These are phyloP conservation scores for Hippocampus comes DNA, from an alignment of 2,113 vertebrate genomes.

Conservation along the genomic window DNA sequence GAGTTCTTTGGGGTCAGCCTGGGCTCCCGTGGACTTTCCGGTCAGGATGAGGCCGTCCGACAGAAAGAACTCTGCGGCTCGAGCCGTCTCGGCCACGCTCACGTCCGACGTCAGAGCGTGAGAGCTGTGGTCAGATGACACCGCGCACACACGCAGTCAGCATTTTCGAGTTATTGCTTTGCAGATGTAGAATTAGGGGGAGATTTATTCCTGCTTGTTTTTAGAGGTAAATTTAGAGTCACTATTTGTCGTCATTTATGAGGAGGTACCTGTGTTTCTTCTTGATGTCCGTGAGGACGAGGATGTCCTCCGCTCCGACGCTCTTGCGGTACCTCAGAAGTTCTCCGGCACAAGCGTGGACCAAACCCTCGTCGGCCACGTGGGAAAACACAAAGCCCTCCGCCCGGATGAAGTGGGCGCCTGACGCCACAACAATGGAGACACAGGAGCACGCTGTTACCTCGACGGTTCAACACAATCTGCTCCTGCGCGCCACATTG, in stretches of 20 bases:
- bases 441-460: background rate
- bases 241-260: no score
- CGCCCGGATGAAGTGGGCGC: slow-evolving; percentile 77
- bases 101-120: slow-evolving; percentile 81
- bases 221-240: no score
- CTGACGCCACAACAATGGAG: slow-evolving; percentile 42
- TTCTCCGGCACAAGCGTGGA: slow-evolving; percentile 78
- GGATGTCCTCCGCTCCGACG: slow-evolving; percentile 78
- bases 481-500: no score
- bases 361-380: slow-evolving; percentile 79
- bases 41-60: slow-evolving; percentile 82
- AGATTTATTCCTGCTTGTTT: background rate
- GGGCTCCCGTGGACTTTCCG: slow-evolving; percentile 74
- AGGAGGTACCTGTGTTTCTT: slow-evolving; percentile 84
- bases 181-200: background rate
- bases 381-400: slow-evolving; percentile 81
- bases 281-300: slow-evolving; percentile 87
- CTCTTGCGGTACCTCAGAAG: slow-evolving; percentile 79
- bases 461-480: background rate
- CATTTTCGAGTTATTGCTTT: background rate
- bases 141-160: no score
- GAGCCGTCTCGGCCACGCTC: slow-evolving; percentile 69
- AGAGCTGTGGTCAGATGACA: slow-evolving; percentile 62
- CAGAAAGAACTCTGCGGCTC: slow-evolving; percentile 82
- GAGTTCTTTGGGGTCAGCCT: slow-evolving; percentile 72